A percentile compares a stretch with the other conserved stretches of the same genome.
These are phyloP conservation scores for Temnothorax ravouxi DNA, from an alignment of 2,888 invertebrate genomes.

Conservation along the genomic window DNA sequence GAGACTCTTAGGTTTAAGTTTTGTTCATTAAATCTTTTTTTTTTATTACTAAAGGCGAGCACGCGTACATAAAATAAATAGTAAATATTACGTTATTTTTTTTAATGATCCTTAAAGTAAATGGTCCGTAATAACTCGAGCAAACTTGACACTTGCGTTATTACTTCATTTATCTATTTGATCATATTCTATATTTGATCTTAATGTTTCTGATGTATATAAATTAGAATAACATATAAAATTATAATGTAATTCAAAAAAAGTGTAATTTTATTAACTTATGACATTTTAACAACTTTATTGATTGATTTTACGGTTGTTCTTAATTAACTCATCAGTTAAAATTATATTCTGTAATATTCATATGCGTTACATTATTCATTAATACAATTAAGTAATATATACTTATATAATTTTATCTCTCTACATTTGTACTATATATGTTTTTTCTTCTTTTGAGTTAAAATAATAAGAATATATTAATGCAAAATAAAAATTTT, in stretches of 20 bases:
- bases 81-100: not conserved
- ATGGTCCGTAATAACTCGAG: not conserved
- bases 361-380: not conserved
- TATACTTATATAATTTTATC: not conserved
- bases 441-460: not conserved
- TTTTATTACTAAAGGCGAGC: slow-evolving; percentile 16
- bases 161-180: not conserved
- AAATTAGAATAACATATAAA: not conserved
- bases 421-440: not conserved
- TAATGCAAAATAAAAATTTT: not conserved
- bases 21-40: slow-evolving; percentile 30
- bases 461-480: not conserved
- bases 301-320: not conserved
- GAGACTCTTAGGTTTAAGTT: slow-evolving; percentile 40
- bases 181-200: not conserved
- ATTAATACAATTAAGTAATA: not conserved
- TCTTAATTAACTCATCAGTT: not conserved
- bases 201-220: not conserved
- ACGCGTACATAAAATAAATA: slow-evolving; percentile 28
- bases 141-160: not conserved
- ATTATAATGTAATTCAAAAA: not conserved
- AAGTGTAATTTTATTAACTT: not conserved
- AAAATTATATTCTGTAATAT: slow-evolving; percentile 14
- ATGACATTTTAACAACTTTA: not conserved
- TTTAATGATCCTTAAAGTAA: not conserved